Evolutionary conservation across 2,797 vertebrate genomes (phyloP).

Genomic region (Lacerta agilis): DNA sequence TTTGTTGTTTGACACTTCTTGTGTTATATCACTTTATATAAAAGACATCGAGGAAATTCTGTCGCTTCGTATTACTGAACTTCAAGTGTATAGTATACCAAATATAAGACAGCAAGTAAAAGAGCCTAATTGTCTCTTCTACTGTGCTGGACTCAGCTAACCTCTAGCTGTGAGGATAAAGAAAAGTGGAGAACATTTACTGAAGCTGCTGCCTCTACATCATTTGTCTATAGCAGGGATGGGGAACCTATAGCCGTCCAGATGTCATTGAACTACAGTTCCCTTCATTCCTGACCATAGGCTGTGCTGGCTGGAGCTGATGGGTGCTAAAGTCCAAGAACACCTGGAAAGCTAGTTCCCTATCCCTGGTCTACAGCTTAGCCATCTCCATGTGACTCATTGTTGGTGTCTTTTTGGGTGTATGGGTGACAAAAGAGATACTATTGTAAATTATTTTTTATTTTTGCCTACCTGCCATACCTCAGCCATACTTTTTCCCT

Average conservation of each 20-base stretch:
- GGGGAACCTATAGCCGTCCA: neutral
- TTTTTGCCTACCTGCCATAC: too few species aligned
- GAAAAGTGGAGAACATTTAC: neutral
- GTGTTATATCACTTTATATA: rapidly evolving
- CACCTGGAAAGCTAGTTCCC: too few species aligned
- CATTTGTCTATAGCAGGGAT: neutral
- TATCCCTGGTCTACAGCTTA: too few species aligned
- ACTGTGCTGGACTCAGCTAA: too few species aligned
- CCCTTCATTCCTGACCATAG: neutral
- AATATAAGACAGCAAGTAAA: neutral
- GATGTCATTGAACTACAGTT: neutral
- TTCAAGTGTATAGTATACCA: neutral
- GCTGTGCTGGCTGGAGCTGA: too few species aligned
- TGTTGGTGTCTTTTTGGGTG: neutral
- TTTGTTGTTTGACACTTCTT: neutral
- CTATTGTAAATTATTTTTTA: too few species aligned
- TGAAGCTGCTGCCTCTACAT: neutral
- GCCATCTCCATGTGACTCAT: neutral
- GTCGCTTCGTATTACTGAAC: neutral
- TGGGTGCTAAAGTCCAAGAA: too few species aligned
- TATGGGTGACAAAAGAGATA: too few species aligned
- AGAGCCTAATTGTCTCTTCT: neutral
- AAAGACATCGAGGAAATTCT: neutral
- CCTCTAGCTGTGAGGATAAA: neutral
- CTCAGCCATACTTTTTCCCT: too few species aligned